Evolutionary conservation across 2,888 invertebrate genomes (phyloP).

Genomic region (Macrophya alboannulata): DNA sequence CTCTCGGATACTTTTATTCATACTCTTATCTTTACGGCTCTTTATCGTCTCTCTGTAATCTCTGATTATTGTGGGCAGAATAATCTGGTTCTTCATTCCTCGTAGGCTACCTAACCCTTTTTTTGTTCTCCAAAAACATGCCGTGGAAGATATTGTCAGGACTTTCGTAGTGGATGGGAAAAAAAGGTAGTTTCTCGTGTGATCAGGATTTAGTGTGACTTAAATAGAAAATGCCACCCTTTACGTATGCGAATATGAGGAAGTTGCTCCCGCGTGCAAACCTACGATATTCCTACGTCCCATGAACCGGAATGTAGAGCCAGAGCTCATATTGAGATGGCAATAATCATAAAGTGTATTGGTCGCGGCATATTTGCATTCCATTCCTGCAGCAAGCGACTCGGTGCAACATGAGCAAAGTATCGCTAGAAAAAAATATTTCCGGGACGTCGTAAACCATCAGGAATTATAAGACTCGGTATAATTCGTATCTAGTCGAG

Average conservation of each 20-base stretch:
- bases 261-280: constrained; percentile 7
- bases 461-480: background rate
- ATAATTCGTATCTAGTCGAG: background rate
- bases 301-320: constrained; percentile 51
- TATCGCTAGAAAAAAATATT: background rate
- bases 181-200: background rate
- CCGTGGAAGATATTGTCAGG: background rate
- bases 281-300: background rate
- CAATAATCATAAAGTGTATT: constrained; percentile 72
- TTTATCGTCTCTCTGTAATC: background rate
- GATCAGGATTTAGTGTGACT: background rate
- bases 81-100: background rate
- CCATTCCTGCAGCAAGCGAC: constrained; percentile 64
- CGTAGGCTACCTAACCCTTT: background rate
- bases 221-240: background rate
- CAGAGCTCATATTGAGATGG: constrained; percentile 64
- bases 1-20: background rate
- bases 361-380: constrained; percentile 71
- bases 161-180: too few relatives aligned
- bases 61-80: background rate
- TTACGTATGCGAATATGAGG: constrained; percentile 4
- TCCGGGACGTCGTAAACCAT: background rate
- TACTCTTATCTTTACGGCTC: constrained; percentile 2
- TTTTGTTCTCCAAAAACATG: background rate
- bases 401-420: constrained; percentile 44